Evolutionary conservation across 2,888 invertebrate species (phyloP), one percentile per base, ranked within the genome.

Genomic region (Sinodicranocentrus sp.): DNA sequence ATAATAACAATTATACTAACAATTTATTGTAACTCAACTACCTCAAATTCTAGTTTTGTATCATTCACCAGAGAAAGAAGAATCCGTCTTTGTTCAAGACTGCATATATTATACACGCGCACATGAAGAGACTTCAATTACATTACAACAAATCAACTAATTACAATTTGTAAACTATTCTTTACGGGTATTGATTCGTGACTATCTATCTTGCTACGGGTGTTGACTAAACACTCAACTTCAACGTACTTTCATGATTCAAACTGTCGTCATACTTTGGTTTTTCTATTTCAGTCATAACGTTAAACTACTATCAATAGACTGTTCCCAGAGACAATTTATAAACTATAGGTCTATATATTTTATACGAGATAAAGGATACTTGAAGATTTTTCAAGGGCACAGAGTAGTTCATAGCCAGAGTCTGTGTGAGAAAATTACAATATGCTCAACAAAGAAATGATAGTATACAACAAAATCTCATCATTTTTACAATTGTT

Each of bases 1-100:
- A 13, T 39, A 39, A 39, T n/a, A n/a, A n/a, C 33, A 33, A 33
- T 33, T 33, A 6, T 33, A 10, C 33, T n/a, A 33, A 33, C 33
- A 52, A 52, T 19, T 52, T 52, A 17, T 21, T 44, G 68, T 48
- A 68, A 68, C 68, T 48, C 25, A 71, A 54, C 71, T 71, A 71
- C 71, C 71, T 71, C 71, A 71, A 71, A 54, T 25, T 54, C 28
- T 71, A 71, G 71, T 54, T 68, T 33, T 6, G 5, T 65, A 19
- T 65, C 43, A 43, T 54, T 39, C 57, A 57, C 33, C 25, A 26
- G 23, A 28, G 26, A 21, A 48, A 61, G 10, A 33, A 39, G 13
- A 17, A 68, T 71, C 71, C 71, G 71, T 71, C 71, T 71, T 52
- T 33, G 65, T 26, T 71, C n/a, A 71, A 71, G 71, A 71, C 71